These are phyloP conservation scores for Lamproptera curius DNA, from an alignment of 2,888 invertebrate genomes.

Conservation along the genomic window DNA sequence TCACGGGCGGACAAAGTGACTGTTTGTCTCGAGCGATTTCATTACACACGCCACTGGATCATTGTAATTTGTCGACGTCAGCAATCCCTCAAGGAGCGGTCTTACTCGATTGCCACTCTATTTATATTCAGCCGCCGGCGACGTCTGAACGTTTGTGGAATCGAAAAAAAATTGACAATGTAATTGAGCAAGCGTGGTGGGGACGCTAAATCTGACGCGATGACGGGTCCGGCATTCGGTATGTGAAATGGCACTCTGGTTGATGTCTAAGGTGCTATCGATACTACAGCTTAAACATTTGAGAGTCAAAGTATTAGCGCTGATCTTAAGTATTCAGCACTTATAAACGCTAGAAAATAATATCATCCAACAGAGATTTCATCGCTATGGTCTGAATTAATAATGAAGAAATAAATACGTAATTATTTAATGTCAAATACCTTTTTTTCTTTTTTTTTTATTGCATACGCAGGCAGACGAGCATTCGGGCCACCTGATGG, in stretches of 20 bases:
- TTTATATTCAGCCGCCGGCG: slow-evolving; percentile 37
- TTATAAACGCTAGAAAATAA: too few relatives aligned
- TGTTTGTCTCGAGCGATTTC: not conserved
- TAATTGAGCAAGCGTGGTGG: slow-evolving; percentile 36
- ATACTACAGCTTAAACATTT: not conserved
- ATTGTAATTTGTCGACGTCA: slow-evolving; percentile 19
- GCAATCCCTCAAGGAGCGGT: slow-evolving; percentile 19
- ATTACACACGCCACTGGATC: slow-evolving; percentile 11
- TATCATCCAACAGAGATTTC: too few relatives aligned
- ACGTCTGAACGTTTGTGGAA: slow-evolving; percentile 32
- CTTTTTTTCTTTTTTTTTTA: too few relatives aligned
- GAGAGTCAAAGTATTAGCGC: not conserved
- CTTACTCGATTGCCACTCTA: slow-evolving; percentile 25
- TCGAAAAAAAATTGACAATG: slow-evolving; percentile 40
- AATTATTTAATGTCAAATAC: too few relatives aligned
- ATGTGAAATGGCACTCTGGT: too few relatives aligned
- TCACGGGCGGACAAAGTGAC: too few relatives aligned
- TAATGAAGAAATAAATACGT: too few relatives aligned
- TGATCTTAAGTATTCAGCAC: too few relatives aligned
- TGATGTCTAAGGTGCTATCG: too few relatives aligned
- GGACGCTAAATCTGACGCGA: slow-evolving; percentile 30
- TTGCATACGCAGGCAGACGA: too few relatives aligned
- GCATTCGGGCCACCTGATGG: too few relatives aligned
- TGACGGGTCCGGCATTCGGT: slow-evolving; percentile 25
- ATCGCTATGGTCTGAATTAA: too few relatives aligned